Conservation (phyloP, 2,113 vertebrate genomes). For the Microtus ochrogaster region DNA sequence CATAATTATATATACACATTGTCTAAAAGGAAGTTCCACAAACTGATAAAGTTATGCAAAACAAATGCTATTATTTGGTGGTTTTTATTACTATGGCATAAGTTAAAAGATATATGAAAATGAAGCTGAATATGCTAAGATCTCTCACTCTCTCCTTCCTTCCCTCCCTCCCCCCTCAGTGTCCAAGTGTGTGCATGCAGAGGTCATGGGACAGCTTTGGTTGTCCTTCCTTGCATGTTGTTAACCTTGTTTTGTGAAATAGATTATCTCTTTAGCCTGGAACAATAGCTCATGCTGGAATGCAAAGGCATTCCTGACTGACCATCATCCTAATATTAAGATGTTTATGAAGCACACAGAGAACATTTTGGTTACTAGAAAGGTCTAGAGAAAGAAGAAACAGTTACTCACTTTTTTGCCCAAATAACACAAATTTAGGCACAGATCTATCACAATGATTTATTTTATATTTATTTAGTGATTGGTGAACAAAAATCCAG, state of each 20-base stretch:
- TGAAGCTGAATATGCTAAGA: constrained; percentile 48
- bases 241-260: background rate
- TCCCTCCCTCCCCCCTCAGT: background rate
- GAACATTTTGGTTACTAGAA: constrained; percentile 30
- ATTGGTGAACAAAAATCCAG: constrained; percentile 59
- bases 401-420: constrained; percentile 44
- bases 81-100: background rate
- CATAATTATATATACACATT: background rate
- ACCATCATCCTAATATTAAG: background rate
- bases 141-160: background rate
- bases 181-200: too few species aligned
- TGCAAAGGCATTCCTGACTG: background rate
- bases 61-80: background rate
- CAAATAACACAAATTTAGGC: constrained; percentile 66
- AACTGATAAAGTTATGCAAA: background rate
- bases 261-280: background rate
- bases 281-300: background rate
- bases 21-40: constrained; percentile 32
- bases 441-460: constrained; percentile 59
- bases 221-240: background rate
- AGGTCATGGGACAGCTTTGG: too few species aligned
- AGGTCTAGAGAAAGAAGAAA: constrained; percentile 56
- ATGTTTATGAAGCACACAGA: background rate
- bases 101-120: background rate
- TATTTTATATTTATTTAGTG: constrained; percentile 72